A percentile compares a stretch with the other conserved stretches of the same genome.
These are phyloP conservation scores for Odontesthes bonariensis DNA, from an alignment of 2,113 vertebrate species.

Conservation along the genomic window DNA sequence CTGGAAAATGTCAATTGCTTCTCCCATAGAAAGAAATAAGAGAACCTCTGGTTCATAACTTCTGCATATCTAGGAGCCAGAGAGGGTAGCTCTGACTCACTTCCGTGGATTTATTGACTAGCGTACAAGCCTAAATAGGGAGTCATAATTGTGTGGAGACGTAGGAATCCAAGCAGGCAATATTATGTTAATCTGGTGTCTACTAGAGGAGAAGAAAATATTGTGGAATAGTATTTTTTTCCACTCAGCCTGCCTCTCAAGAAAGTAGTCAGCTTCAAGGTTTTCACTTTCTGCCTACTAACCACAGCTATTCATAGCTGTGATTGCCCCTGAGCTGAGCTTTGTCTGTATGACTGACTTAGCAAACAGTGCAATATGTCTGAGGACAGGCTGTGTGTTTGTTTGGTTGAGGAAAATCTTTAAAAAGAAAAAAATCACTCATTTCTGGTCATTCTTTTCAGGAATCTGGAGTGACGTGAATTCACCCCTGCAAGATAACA, in stretches of 20 bases:
- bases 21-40: constrained; percentile 45
- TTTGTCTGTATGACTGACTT: constrained; percentile 59
- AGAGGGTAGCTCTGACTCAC: constrained; percentile 30
- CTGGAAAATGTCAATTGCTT: constrained; percentile 67
- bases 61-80: constrained; percentile 54
- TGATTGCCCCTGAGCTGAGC: constrained; percentile 59
- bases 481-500: background rate
- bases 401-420: constrained; percentile 1
- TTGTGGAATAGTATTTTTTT: constrained; percentile 61
- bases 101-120: constrained; percentile 63
- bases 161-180: constrained; percentile 58
- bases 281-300: constrained; percentile 52
- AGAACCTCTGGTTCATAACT: constrained; percentile 62
- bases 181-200: constrained; percentile 67
- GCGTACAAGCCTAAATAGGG: constrained; percentile 50
- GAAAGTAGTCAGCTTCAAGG: constrained; percentile 66
- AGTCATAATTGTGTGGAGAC: constrained; percentile 60
- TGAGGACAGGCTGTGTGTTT: background rate
- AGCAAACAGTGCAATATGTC: constrained; percentile 30
- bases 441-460: constrained; percentile 33
- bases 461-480: constrained; percentile 15
- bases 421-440: constrained; percentile 31
- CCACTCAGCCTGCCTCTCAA: constrained; percentile 55
- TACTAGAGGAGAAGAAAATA: constrained; percentile 59
- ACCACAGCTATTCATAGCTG: constrained; percentile 67